Evolutionary conservation across 2,797 vertebrate species (phyloP).

Genomic region (Sebastes minor): DNA sequence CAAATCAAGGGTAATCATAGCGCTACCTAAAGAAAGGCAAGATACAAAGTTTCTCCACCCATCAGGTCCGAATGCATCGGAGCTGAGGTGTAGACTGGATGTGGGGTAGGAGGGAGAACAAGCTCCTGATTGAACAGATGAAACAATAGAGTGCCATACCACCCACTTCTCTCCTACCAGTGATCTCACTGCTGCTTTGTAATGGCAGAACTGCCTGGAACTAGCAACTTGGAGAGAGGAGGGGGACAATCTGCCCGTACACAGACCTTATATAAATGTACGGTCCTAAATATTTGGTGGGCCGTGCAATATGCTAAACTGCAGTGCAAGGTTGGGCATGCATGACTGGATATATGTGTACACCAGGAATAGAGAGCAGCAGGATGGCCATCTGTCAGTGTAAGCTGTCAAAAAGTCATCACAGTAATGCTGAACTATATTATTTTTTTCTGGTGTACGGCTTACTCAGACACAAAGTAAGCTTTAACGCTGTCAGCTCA

Average conservation of each 20-base stretch:
- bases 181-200: slow-evolving; percentile 53
- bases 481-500: neutral
- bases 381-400: slow-evolving; percentile 41
- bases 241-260: neutral
- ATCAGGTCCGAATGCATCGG: neutral
- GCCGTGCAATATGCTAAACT: slow-evolving; percentile 9
- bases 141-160: slow-evolving; percentile 67
- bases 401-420: slow-evolving; percentile 24
- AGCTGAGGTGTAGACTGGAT: slow-evolving; percentile 33
- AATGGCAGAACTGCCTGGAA: slow-evolving; percentile 46
- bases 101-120: slow-evolving; percentile 42
- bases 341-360: slow-evolving; percentile 5
- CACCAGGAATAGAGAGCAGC: slow-evolving; percentile 9
- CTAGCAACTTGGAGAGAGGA: slow-evolving; percentile 4
- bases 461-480: neutral
- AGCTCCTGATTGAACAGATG: slow-evolving; percentile 45
- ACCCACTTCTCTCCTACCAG: slow-evolving; percentile 60
- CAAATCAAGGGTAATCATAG: neutral
- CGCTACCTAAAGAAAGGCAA: neutral
- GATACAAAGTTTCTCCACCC: neutral
- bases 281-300: slow-evolving; percentile 19
- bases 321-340: neutral
- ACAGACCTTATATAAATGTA: slow-evolving; percentile 29
- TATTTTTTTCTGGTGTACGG: neutral
- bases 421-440: neutral